phyloP scores from a whole-genome alignment of 2,888 invertebrate species.

The Leptogaster cylindrica region DNA sequence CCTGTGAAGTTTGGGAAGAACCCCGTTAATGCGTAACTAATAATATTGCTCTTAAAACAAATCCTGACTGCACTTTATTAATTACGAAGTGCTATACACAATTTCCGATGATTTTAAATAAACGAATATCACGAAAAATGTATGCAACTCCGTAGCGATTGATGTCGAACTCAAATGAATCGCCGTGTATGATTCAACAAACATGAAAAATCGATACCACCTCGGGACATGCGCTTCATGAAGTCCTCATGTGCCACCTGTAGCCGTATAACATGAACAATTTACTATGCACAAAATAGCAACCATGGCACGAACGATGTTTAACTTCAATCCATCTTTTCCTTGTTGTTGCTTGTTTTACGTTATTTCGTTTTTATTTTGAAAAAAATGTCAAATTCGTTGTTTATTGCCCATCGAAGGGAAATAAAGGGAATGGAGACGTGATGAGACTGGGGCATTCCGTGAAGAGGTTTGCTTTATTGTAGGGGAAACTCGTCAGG shows the following conservation, averaged over 20 bases:
- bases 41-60: not conserved
- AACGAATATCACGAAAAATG: not conserved
- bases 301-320: not conserved
- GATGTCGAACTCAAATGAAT: conserved; percentile 47
- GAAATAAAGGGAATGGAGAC: conserved; percentile 1
- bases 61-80: not conserved
- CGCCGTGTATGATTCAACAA: conserved; percentile 51
- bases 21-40: too few species aligned
- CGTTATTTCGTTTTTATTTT: too few species aligned
- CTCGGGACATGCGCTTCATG: conserved; percentile 1
- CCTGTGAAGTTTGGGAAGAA: not conserved
- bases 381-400: not conserved
- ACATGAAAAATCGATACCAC: conserved; percentile 52
- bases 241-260: conserved; percentile 10
- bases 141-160: conserved; percentile 7
- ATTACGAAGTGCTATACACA: not conserved
- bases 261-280: conserved; percentile 28
- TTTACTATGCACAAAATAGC: not conserved
- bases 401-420: not conserved
- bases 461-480: not conserved
- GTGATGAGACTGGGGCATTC: not conserved
- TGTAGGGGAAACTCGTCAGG: too few species aligned
- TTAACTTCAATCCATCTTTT: too few species aligned
- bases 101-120: not conserved
- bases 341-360: too few species aligned